phyloP scores from a whole-genome alignment of 2,797 vertebrate genomes.

The Heteromormyrus szaboi region DNA sequence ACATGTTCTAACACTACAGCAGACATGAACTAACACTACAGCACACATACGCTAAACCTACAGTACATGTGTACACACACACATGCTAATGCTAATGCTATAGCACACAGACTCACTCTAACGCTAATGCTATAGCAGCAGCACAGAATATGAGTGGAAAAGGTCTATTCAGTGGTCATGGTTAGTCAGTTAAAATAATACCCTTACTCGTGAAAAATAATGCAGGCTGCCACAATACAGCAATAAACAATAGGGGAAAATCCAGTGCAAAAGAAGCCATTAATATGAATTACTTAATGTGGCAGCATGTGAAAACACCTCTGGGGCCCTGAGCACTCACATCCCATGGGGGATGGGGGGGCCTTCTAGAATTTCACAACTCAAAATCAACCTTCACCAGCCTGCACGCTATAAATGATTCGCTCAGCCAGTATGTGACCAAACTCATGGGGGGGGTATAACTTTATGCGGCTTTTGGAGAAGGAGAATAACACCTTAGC shows the following conservation, averaged over 20 bases:
- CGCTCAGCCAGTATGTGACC: constrained; percentile 29
- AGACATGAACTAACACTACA: background rate
- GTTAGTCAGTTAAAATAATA: background rate
- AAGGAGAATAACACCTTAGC: background rate
- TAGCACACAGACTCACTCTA: background rate
- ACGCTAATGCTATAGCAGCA: background rate
- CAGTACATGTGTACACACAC: background rate
- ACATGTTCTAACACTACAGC: background rate
- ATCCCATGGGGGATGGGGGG: too few species aligned
- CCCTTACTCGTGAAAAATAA: background rate
- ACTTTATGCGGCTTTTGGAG: background rate
- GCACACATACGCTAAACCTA: background rate
- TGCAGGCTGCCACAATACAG: background rate
- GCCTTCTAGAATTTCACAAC: constrained; percentile 17
- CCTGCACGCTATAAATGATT: constrained; percentile 36
- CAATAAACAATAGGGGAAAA: background rate
- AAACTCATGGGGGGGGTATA: background rate
- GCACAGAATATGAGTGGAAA: background rate
- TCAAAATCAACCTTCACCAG: constrained; percentile 23
- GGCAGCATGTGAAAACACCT: background rate
- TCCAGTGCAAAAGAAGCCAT: background rate
- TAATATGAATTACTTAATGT: background rate
- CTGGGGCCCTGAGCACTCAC: background rate
- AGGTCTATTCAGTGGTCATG: background rate
- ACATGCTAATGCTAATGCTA: background rate